These are phyloP conservation scores for Stichodactyla mertensii DNA, from an alignment of 64 coral and sea anemone genomes.

Conservation along the genomic window DNA sequence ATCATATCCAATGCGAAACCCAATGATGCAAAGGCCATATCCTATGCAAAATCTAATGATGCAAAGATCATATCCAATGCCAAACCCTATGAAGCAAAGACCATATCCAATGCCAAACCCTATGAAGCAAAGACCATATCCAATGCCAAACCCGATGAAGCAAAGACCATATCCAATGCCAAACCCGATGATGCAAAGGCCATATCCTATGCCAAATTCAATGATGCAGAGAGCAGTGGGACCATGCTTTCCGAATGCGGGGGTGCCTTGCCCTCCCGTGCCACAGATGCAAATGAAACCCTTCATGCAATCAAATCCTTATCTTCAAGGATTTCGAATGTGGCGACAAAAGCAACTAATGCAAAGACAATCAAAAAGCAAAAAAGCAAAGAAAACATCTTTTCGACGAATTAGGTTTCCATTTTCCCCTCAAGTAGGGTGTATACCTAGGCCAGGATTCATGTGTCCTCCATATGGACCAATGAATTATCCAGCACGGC, in stretches of 20 bases:
- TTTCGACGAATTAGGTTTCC: not conserved
- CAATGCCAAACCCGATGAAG: not conserved
- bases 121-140: not conserved
- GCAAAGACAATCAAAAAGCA: slow-evolving; percentile 5
- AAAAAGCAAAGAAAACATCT: not conserved
- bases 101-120: not conserved
- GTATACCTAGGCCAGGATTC: not conserved
- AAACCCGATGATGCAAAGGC: not conserved
- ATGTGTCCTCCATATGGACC: not conserved
- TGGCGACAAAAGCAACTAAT: slow-evolving; percentile 14
- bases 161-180: not conserved
- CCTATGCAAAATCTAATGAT: not conserved
- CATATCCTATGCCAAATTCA: not conserved
- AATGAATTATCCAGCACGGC: not conserved
- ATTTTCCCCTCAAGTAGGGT: not conserved
- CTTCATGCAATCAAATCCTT: not conserved
- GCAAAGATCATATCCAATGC: not conserved
- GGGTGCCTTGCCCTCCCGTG: not conserved
- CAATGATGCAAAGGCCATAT: not conserved
- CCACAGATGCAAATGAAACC: not conserved
- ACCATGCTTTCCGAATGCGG: not conserved
- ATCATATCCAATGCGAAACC: not conserved
- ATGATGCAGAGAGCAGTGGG: slow-evolving; percentile 10
- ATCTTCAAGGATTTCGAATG: slow-evolving; percentile 4
- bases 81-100: not conserved